Conservation (phyloP, 2,888 invertebrate species). For the Athripsodes cinereus region DNA sequence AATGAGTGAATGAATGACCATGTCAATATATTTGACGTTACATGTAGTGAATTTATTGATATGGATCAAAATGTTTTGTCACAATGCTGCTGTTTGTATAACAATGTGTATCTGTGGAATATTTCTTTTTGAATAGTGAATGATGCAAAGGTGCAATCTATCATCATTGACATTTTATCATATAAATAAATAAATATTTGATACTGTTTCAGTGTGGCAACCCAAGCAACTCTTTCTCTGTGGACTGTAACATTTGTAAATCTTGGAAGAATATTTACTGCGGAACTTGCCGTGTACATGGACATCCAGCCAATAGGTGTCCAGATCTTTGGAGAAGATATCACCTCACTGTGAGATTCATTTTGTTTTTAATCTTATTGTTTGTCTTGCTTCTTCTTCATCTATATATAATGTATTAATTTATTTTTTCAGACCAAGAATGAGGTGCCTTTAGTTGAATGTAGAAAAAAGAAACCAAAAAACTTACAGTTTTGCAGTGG, state of each 20-base stretch:
- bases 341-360: slow-evolving; percentile 57
- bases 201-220: slow-evolving; percentile 58
- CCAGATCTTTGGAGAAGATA: slow-evolving; percentile 73
- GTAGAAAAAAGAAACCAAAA: slow-evolving; percentile 32
- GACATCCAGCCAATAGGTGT: slow-evolving; percentile 57
- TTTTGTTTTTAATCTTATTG: slow-evolving; percentile 3
- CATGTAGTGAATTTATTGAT: too few species aligned
- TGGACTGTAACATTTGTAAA: slow-evolving; percentile 56
- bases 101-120: too few species aligned
- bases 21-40: too few species aligned
- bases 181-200: slow-evolving; percentile 9
- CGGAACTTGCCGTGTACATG: slow-evolving; percentile 54
- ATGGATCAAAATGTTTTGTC: too few species aligned
- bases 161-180: too few species aligned
- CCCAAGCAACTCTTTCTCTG: slow-evolving; percentile 51
- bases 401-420: slow-evolving; percentile 7
- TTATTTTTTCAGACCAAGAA: slow-evolving; percentile 40
- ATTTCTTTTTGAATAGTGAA: too few species aligned
- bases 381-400: not conserved
- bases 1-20: too few species aligned
- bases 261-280: slow-evolving; percentile 47
- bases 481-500: slow-evolving; percentile 49
- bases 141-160: too few species aligned
- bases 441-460: slow-evolving; percentile 38
- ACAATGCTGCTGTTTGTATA: too few species aligned